Conservation (phyloP, 1,140 invertebrate genomes). For the Mylabris phalerata region DNA sequence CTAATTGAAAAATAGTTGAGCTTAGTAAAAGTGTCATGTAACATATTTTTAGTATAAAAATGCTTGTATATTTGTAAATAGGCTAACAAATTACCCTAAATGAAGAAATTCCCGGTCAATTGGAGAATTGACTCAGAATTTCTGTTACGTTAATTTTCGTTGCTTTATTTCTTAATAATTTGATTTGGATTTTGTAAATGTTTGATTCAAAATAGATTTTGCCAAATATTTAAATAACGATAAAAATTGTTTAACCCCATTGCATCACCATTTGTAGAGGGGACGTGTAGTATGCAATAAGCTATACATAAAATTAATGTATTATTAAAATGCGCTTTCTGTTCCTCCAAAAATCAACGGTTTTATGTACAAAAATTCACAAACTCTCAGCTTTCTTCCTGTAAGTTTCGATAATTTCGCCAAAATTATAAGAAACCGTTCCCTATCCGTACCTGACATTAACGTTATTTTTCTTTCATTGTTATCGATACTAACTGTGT, state of each 20-base stretch:
- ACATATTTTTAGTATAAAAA: slow-evolving; percentile 36
- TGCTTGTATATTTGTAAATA: slow-evolving; percentile 42
- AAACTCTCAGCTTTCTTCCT: too few relatives aligned
- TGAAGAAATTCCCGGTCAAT: neutral
- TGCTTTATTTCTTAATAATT: neutral
- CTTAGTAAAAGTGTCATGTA: slow-evolving; percentile 36
- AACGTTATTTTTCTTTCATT: slow-evolving; percentile 10
- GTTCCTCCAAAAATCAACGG: too few relatives aligned
- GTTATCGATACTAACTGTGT: slow-evolving; percentile 15
- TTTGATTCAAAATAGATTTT: slow-evolving; percentile 23
- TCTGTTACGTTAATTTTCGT: neutral
- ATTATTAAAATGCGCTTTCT: neutral
- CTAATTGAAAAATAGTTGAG: slow-evolving; percentile 28
- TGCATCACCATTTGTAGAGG: slow-evolving; percentile 31
- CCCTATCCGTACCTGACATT: slow-evolving; percentile 35
- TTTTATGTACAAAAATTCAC: too few relatives aligned
- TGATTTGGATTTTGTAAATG: slow-evolving; percentile 19
- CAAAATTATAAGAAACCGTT: slow-evolving; percentile 19
- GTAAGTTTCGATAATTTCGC: too few relatives aligned
- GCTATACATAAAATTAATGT: slow-evolving; percentile 24
- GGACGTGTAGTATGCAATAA: slow-evolving; percentile 37
- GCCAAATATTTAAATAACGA: slow-evolving; percentile 17
- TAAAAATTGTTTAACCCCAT: slow-evolving; percentile 29
- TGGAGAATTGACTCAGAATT: neutral
- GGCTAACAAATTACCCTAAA: slow-evolving; percentile 25